Evolutionary conservation across 2,797 vertebrate species (phyloP).

Genomic region (Megalops cyprinoides): DNA sequence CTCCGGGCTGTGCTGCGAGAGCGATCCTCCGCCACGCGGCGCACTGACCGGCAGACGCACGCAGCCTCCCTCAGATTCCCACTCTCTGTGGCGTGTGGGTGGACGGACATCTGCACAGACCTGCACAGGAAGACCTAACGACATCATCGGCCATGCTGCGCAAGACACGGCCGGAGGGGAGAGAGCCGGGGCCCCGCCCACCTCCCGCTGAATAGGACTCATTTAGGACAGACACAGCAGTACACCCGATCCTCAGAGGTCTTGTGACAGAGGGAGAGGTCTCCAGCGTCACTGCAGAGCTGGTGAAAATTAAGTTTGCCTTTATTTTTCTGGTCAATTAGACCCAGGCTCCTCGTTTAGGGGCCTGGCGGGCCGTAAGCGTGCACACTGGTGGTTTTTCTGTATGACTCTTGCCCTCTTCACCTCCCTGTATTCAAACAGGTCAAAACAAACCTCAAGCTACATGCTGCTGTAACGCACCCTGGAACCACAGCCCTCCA

Average conservation of each 20-base stretch:
- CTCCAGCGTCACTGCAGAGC: background rate
- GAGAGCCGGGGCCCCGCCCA: conserved; percentile 39
- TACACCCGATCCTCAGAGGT: background rate
- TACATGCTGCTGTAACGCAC: background rate
- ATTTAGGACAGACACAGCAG: background rate
- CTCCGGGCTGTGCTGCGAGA: background rate
- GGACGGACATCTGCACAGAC: background rate
- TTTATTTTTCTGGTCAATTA: too few species aligned
- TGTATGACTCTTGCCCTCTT: too few species aligned
- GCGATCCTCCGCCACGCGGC: background rate
- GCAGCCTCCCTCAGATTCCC: conserved; percentile 7
- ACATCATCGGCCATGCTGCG: conserved; percentile 31
- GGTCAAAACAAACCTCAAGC: background rate
- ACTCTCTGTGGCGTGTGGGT: background rate
- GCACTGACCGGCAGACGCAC: background rate
- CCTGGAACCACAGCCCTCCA: too few species aligned
- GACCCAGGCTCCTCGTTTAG: background rate
- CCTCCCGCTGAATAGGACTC: conserved; percentile 46
- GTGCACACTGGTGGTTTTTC: too few species aligned
- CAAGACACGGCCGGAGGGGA: conserved; percentile 22
- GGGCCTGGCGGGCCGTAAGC: too few species aligned
- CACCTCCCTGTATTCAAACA: background rate
- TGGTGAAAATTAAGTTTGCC: background rate
- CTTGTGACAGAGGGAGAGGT: background rate
- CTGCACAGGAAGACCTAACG: conserved; percentile 6